Evolutionary conservation across 2,888 invertebrate species (phyloP), one percentile per base, ranked within the genome.

Genomic region (Molorchus minor): DNA sequence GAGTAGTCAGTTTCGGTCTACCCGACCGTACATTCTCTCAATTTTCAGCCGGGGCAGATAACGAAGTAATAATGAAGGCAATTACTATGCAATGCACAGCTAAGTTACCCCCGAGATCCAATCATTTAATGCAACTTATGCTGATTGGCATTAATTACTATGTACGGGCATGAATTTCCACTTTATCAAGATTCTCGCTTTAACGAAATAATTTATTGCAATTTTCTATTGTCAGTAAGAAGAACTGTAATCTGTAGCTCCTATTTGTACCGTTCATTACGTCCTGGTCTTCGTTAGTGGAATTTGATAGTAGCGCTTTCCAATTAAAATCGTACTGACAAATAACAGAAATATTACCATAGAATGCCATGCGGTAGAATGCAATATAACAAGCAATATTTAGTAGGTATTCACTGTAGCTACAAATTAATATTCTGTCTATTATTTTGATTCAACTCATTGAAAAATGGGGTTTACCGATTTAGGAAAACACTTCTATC

Each of bases 71-170:
- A 52, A 52, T 52, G 52, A 47, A 56, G 56, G 56, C 47, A 56
- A 56, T 56, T 56, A 56, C 56, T 47, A 56, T 56, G 44, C 56
- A 29, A 30, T 29, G 41, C 41, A 52, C 30, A 41, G 19, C 56
- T 30, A 30, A 56, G 40, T 47, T 40, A 38, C 56, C 47, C 47
- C 30, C 40, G 36, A 56, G 56, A 56, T 56, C 56, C 46, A 56
- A 56, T 56, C 56, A 40, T 46, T 56, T 45, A 56, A 56, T 56
- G 56, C 47, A 56, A 45, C 56, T 56, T 56, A 56, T 56, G 56
- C 47, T 56, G 56, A 56, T 56, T 56, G 56, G 56, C 56, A 56
- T 56, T 56, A 56, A 56, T 56, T 56, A 56, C 46, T 47, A 46
- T 56, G 41, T 46, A 41, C 40, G 56, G 41, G 46, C 56, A 47